These are phyloP conservation scores for Troides aeacus DNA, from an alignment of 2,888 invertebrate species.

Conservation along the genomic window DNA sequence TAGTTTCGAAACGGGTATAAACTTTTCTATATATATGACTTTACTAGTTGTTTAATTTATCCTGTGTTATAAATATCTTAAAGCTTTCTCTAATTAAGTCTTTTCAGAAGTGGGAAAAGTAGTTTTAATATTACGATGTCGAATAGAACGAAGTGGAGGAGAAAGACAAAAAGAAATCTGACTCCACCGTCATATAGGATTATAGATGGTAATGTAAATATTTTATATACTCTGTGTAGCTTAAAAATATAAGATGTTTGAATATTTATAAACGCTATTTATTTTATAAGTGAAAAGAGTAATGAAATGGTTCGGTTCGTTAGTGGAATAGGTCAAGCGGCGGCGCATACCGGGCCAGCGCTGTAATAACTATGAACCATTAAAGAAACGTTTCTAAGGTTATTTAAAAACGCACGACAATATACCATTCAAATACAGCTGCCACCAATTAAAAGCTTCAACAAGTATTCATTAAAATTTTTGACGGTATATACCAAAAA, in stretches of 20 bases:
- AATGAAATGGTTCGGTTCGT: conserved; percentile 53
- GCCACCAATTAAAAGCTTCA: neutral
- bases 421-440: neutral
- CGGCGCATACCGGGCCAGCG: conserved; percentile 49
- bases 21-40: no score
- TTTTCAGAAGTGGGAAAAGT: no score
- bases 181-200: no score
- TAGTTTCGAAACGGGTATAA: no score
- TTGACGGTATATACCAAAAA: neutral
- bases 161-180: no score
- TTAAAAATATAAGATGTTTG: neutral
- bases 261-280: neutral
- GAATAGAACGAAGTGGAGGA: no score
- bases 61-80: no score
- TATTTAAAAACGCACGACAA: neutral
- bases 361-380: conserved; percentile 46
- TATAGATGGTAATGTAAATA: no score
- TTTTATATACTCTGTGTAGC: neutral
- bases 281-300: conserved; percentile 22
- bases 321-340: conserved; percentile 46
- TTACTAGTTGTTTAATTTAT: no score
- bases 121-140: no score
- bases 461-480: neutral
- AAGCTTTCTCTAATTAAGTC: no score
- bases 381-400: conserved; percentile 8